Evolutionary conservation across 2,797 vertebrate genomes (phyloP), one percentile per base, ranked within the genome.

Genomic region (Apogon talboti): DNA sequence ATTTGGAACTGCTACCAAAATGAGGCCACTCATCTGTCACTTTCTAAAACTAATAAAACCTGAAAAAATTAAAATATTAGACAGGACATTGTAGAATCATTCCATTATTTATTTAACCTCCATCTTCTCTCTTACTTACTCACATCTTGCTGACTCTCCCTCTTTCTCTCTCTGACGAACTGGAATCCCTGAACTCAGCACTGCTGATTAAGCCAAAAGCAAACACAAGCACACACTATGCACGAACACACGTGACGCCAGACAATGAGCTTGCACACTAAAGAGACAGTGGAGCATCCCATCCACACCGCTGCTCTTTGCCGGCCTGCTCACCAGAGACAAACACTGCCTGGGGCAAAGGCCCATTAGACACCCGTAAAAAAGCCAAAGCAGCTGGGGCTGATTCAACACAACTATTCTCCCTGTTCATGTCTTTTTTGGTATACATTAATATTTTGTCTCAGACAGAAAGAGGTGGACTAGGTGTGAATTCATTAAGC

Each of bases 141-240:
- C 80, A 65, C 43, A 76, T 85, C 76, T 87, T 74, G 79, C 76
- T 84, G 72, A 83, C 75, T 80, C 60, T 79, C 67, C 40, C 55
- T n/a, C 67, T 67, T 41, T 82, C 76, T 58, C 75, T 79, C 76
- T 76, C 74, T 78, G 79, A 87, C 81, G 81, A 88, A 77, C 82
- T 89, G 87, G 89, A 93, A 94, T 92, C 87, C 80, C 89, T 92
- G 81, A 90, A 89, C 89, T 93, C 92, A 92, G 90, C 89, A 90
- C 63, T 91, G 91, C 89, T 92, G 92, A 93, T 92, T 82, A 88
- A 90, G 86, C 91, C 90, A 86, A 92, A 91, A 86, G 80, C 87
- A 91, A 90, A 91, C 89, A 90, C 81, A 77, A 66, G 72, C 87
- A 61, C 86, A 71, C 86, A 74, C 81, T 66, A 75, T 74, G 74